phyloP scores from a whole-genome alignment of 2,797 vertebrate genomes.

The Lemur catta region DNA sequence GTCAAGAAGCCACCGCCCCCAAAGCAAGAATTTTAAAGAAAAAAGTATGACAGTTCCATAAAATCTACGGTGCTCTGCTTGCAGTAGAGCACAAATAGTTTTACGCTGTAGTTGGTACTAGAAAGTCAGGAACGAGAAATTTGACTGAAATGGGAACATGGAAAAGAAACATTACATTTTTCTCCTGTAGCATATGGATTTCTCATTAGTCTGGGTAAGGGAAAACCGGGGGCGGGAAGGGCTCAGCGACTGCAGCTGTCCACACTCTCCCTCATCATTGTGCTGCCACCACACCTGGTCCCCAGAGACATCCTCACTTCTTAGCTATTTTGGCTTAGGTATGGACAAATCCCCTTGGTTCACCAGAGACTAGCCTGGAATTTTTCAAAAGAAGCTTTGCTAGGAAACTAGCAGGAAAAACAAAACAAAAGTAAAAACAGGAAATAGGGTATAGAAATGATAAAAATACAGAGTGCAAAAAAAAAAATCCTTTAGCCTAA shows the following conservation, averaged over 20 bases:
- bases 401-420: slow-evolving; percentile 66
- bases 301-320: slow-evolving; percentile 59
- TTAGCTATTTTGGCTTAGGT: slow-evolving; percentile 72
- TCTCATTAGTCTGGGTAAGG: slow-evolving; percentile 70
- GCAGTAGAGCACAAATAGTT: neutral
- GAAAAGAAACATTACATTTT: slow-evolving; percentile 55
- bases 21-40: slow-evolving; percentile 37
- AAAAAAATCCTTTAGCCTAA: neutral
- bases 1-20: slow-evolving; percentile 56
- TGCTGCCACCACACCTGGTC: slow-evolving; percentile 74
- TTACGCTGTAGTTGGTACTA: neutral
- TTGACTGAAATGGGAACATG: slow-evolving; percentile 9
- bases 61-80: neutral
- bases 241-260: slow-evolving; percentile 49
- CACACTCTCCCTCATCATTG: slow-evolving; percentile 43
- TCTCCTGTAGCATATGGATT: slow-evolving; percentile 59
- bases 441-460: slow-evolving; percentile 62
- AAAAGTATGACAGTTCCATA: neutral
- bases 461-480: slow-evolving; percentile 8
- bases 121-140: slow-evolving; percentile 37
- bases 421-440: slow-evolving; percentile 69
- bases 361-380: slow-evolving; percentile 64
- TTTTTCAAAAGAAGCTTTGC: slow-evolving; percentile 69
- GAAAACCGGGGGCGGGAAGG: slow-evolving; percentile 54
- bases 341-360: slow-evolving; percentile 62